Evolutionary conservation across 2,797 vertebrate genomes (phyloP).

Genomic region (Vultur gryphus): DNA sequence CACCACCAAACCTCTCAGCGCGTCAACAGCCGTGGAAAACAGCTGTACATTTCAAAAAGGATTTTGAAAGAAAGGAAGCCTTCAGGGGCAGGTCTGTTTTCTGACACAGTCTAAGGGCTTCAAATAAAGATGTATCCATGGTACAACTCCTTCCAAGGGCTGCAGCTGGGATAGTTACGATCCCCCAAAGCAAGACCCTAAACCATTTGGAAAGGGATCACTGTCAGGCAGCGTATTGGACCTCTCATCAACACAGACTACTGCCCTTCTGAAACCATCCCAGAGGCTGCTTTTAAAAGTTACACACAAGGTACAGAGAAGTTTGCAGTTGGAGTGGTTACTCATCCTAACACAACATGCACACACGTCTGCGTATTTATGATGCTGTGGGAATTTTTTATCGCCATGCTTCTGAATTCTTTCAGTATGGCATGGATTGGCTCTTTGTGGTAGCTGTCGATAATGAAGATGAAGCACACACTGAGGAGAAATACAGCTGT

Average conservation of each 20-base stretch:
- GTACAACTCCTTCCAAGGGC: background rate
- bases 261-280: background rate
- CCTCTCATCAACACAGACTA: background rate
- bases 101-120: background rate
- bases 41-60: background rate
- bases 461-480: background rate
- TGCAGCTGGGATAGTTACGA: background rate
- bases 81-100: background rate
- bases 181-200: background rate
- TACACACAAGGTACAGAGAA: background rate
- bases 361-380: background rate
- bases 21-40: background rate
- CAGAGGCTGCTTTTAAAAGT: background rate
- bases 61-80: background rate
- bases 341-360: background rate
- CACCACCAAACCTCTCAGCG: background rate
- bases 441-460: background rate
- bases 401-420: background rate
- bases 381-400: background rate
- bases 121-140: background rate
- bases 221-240: background rate
- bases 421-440: background rate
- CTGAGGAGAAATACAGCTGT: constrained; percentile 8
- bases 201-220: background rate
- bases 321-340: background rate